Evolutionary conservation across 2,113 vertebrate species (phyloP).

Genomic region (pig (Sus scrofa)): DNA sequence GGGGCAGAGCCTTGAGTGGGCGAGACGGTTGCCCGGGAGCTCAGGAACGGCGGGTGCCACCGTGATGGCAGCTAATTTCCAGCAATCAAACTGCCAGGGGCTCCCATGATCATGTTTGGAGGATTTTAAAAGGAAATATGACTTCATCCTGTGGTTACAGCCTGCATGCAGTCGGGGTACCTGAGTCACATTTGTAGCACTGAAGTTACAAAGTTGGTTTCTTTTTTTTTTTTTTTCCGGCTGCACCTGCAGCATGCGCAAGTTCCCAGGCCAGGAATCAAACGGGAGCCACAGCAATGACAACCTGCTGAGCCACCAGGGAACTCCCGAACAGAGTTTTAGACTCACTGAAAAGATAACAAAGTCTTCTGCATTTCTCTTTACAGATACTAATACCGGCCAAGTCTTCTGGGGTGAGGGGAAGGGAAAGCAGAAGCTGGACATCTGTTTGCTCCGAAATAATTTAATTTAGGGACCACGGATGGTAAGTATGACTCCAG

Average conservation of each 20-base stretch:
- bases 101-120: not conserved
- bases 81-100: not conserved
- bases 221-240: too few species aligned
- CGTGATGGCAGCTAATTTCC: not conserved
- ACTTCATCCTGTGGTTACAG: slow-evolving; percentile 8
- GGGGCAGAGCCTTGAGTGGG: not conserved
- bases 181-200: not conserved
- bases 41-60: not conserved
- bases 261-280: too few species aligned
- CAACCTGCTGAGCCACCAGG: too few species aligned
- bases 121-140: slow-evolving; percentile 13
- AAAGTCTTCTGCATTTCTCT: not conserved
- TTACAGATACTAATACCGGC: not conserved
- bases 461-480: not conserved
- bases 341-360: not conserved
- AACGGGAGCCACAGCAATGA: too few species aligned
- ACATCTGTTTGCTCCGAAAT: not conserved
- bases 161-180: not conserved
- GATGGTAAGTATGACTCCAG: not conserved
- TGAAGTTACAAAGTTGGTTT: not conserved
- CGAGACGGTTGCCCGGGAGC: not conserved
- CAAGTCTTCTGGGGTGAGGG: not conserved
- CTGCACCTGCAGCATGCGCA: too few species aligned
- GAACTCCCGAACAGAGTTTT: not conserved
- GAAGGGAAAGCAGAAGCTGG: not conserved